Conservation (phyloP, 2,888 invertebrate species). For the Cheilosia variabilis region DNA sequence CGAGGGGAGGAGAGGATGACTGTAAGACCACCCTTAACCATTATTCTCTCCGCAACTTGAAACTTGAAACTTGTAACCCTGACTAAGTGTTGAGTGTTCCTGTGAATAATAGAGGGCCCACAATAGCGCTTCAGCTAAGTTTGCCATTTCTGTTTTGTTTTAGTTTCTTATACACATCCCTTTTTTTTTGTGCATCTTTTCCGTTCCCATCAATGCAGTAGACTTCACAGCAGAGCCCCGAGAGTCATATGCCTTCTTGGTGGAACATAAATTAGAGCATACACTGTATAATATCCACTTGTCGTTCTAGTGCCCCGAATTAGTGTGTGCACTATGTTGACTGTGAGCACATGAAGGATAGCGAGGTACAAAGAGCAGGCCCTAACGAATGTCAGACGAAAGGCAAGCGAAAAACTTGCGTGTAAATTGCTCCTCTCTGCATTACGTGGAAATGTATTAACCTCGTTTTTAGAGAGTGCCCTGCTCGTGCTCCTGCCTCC, state of each 20-base stretch:
- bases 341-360: slow-evolving; percentile 39
- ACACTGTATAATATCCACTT: slow-evolving; percentile 28
- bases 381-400: slow-evolving; percentile 62
- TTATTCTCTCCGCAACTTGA: slow-evolving; percentile 64
- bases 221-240: background rate
- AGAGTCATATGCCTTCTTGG: slow-evolving; percentile 45
- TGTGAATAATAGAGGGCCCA: slow-evolving; percentile 60
- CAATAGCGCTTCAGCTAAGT: slow-evolving; percentile 58
- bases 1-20: slow-evolving; percentile 22
- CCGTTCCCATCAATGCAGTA: slow-evolving; percentile 19
- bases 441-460: slow-evolving; percentile 36
- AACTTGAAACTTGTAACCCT: slow-evolving; percentile 69
- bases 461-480: slow-evolving; percentile 26
- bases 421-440: slow-evolving; percentile 7
- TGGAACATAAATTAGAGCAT: slow-evolving; percentile 48
- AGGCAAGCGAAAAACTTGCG: slow-evolving; percentile 34
- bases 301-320: slow-evolving; percentile 39
- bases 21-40: slow-evolving; percentile 61
- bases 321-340: slow-evolving; percentile 46
- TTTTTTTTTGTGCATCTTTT: slow-evolving; percentile 15
- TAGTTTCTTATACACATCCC: slow-evolving; percentile 31
- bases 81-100: slow-evolving; percentile 64
- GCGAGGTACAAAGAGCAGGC: slow-evolving; percentile 13
- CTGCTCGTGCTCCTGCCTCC: background rate
- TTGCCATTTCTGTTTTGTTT: slow-evolving; percentile 36